Evolutionary conservation across 2,797 vertebrate species (phyloP).

Genomic region (Perodicticus potto): DNA sequence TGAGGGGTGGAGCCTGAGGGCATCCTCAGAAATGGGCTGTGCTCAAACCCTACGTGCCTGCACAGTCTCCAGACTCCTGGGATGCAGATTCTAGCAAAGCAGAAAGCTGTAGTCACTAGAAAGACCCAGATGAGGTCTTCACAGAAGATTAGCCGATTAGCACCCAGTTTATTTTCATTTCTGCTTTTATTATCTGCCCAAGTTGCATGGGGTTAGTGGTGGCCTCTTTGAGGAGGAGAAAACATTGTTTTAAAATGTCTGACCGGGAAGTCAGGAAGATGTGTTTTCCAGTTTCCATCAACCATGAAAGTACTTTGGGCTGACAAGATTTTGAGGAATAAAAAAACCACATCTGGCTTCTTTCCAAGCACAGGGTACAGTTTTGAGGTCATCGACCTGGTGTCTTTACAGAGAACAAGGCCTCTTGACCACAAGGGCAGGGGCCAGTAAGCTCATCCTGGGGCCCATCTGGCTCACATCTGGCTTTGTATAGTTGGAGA

Average conservation of each 20-base stretch:
- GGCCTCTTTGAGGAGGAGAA: not conserved
- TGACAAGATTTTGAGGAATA: too few relatives aligned
- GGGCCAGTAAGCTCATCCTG: fast-evolving
- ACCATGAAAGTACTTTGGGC: not conserved
- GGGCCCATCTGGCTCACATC: not conserved
- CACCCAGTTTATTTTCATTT: not conserved
- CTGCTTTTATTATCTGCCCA: not conserved
- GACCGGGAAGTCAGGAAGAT: not conserved
- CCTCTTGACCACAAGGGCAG: not conserved
- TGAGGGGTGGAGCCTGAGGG: not conserved
- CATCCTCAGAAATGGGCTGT: not conserved
- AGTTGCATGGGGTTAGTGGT: not conserved
- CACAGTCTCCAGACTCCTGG: not conserved
- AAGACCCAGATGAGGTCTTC: not conserved
- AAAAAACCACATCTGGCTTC: not conserved
- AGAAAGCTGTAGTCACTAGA: not conserved
- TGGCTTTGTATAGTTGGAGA: not conserved
- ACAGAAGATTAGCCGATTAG: not conserved
- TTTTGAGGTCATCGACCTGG: not conserved
- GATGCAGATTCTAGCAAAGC: not conserved
- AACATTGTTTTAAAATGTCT: not conserved
- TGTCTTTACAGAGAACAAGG: fast-evolving
- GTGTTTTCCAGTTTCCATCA: not conserved
- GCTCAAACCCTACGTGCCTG: not conserved
- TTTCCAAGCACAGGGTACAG: too few relatives aligned